These are phyloP conservation scores for Halyomorpha halys DNA, from an alignment of 1,140 invertebrate genomes.

Conservation along the genomic window DNA sequence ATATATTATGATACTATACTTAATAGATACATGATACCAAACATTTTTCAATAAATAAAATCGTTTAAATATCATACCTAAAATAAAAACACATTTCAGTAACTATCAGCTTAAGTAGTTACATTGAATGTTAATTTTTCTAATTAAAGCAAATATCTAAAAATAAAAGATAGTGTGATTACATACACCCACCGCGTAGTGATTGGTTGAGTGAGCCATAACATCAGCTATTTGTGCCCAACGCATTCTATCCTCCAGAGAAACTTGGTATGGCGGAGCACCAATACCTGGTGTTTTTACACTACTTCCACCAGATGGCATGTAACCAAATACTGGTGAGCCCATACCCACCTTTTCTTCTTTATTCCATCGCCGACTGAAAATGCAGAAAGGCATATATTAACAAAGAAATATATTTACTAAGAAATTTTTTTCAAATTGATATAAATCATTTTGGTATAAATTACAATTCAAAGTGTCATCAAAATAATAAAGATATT, in stretches of 20 bases:
- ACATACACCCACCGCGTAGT: conserved; percentile 56
- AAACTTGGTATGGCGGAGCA: conserved; percentile 45
- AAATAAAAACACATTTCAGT: neutral
- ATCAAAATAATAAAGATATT: too few species aligned
- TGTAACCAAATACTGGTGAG: conserved; percentile 71
- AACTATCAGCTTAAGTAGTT: neutral
- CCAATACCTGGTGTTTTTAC: conserved; percentile 51
- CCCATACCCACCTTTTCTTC: conserved; percentile 69
- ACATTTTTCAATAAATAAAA: too few species aligned
- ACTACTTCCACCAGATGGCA: conserved; percentile 54
- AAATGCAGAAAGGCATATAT: too few species aligned
- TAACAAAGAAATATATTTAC: too few species aligned
- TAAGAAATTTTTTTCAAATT: too few species aligned
- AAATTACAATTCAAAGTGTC: too few species aligned
- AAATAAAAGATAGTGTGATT: neutral
- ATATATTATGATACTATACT: too few species aligned
- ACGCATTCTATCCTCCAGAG: conserved; percentile 60
- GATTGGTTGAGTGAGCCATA: conserved; percentile 58
- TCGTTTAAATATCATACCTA: neutral
- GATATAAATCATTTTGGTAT: too few species aligned
- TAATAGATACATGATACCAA: too few species aligned
- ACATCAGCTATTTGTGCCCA: conserved; percentile 80
- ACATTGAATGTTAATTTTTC: neutral
- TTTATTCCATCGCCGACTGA: conserved; percentile 71
- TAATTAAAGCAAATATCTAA: neutral